Conservation (phyloP, 1,140 invertebrate species). For the Ectropis grisescens region DNA sequence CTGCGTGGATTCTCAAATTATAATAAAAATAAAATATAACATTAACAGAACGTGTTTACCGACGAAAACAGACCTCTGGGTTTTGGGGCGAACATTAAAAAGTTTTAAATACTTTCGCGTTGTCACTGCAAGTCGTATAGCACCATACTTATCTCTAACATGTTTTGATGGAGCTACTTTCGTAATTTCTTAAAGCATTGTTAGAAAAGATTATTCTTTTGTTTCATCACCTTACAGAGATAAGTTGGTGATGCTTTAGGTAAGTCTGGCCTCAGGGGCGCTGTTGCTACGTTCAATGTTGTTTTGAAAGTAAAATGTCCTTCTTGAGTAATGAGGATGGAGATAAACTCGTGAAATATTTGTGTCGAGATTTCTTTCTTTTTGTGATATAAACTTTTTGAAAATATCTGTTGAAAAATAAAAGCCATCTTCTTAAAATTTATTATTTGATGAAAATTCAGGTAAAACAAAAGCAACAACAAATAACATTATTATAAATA, state of each 20-base stretch:
- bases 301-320: slow-evolving; percentile 6
- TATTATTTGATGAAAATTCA: too few relatives aligned
- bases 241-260: slow-evolving; percentile 15
- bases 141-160: too few relatives aligned
- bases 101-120: slow-evolving; percentile 22
- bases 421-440: too few relatives aligned
- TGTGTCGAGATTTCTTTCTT: not conserved
- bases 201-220: too few relatives aligned
- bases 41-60: too few relatives aligned
- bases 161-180: too few relatives aligned
- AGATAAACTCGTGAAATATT: not conserved
- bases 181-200: too few relatives aligned
- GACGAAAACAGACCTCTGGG: slow-evolving; percentile 10
- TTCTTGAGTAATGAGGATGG: not conserved
- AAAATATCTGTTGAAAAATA: too few relatives aligned
- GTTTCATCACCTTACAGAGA: slow-evolving; percentile 13
- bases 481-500: too few relatives aligned
- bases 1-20: too few relatives aligned
- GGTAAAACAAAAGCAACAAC: too few relatives aligned
- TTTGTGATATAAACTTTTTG: not conserved
- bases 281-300: slow-evolving; percentile 12
- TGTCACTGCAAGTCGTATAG: slow-evolving; percentile 20
- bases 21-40: too few relatives aligned
- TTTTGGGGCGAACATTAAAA: slow-evolving; percentile 17
- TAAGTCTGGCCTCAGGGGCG: slow-evolving; percentile 9